phyloP scores from a whole-genome alignment of 2,888 invertebrate species.

The Timema cristinae region DNA sequence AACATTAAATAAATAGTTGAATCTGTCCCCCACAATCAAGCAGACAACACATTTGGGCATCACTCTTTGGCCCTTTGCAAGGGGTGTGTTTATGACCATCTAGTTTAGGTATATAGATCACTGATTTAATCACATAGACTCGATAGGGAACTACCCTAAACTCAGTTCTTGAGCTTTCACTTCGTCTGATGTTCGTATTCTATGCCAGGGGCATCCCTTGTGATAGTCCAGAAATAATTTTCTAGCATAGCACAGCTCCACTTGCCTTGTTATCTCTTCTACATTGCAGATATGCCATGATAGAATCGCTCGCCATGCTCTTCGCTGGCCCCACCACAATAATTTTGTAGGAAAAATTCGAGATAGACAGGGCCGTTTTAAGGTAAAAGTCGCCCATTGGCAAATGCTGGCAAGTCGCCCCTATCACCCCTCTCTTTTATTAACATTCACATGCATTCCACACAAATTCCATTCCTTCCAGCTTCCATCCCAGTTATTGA shows the following conservation, averaged over 20 bases:
- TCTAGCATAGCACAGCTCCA: conserved; percentile 8
- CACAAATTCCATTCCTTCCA: neutral
- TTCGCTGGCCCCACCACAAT: conserved; percentile 12
- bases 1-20: too few relatives aligned
- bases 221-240: conserved; percentile 1
- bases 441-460: neutral
- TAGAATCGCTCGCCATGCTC: conserved; percentile 18
- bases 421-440: neutral
- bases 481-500: neutral
- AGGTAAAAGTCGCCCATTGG: neutral
- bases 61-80: too few relatives aligned
- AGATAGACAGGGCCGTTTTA: neutral
- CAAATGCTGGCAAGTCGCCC: neutral
- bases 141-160: too few relatives aligned
- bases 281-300: conserved; percentile 20
- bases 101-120: too few relatives aligned
- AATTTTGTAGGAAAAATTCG: neutral
- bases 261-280: conserved; percentile 21
- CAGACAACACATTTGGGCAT: too few relatives aligned
- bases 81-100: too few relatives aligned
- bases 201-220: conserved; percentile 4
- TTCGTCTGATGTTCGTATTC: neutral
- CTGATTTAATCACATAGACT: too few relatives aligned
- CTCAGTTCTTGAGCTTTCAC: neutral
- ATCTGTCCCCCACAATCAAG: too few relatives aligned